Evolutionary conservation across 2,888 invertebrate species (phyloP).

Genomic region (Coremacera marginata): DNA sequence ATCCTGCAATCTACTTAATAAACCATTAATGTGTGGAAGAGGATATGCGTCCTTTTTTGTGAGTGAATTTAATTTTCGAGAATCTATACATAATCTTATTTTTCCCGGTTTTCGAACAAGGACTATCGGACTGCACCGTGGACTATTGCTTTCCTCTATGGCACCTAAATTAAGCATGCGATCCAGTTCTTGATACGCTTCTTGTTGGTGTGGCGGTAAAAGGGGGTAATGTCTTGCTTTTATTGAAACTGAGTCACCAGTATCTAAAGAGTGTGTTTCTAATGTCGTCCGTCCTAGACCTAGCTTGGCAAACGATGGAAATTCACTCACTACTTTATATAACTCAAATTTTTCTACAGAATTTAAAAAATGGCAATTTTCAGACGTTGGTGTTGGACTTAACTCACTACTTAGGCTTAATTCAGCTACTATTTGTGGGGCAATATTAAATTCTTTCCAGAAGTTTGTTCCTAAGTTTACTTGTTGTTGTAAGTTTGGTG

Average conservation of each 20-base stretch:
- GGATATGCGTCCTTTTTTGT: slow-evolving; percentile 42
- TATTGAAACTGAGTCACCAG: background rate
- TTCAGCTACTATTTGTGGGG: slow-evolving; percentile 17
- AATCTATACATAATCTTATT: slow-evolving; percentile 39
- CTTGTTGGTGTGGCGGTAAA: slow-evolving; percentile 19
- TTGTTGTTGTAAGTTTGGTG: slow-evolving; percentile 5
- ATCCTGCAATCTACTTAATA: slow-evolving; percentile 36
- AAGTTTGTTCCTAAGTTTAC: slow-evolving; percentile 17
- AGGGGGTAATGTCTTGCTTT: slow-evolving; percentile 1
- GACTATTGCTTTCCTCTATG: slow-evolving; percentile 31
- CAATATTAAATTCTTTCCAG: slow-evolving; percentile 30
- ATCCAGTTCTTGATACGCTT: slow-evolving; percentile 23
- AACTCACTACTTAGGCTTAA: background rate
- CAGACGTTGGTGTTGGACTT: background rate
- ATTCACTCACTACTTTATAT: slow-evolving; percentile 12
- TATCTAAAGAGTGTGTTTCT: slow-evolving; percentile 22
- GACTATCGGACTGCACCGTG: slow-evolving; percentile 23
- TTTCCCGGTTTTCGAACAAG: slow-evolving; percentile 25
- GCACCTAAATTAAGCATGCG: slow-evolving; percentile 26
- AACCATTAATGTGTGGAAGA: slow-evolving; percentile 40
- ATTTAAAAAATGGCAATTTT: background rate
- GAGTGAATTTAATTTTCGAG: slow-evolving; percentile 37
- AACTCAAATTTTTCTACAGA: background rate
- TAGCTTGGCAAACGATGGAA: slow-evolving; percentile 10
- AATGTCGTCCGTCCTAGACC: slow-evolving; percentile 18